Evolutionary conservation across 1,140 invertebrate genomes (phyloP), one percentile per base, ranked within the genome.

Genomic region (Hyphantria cunea): DNA sequence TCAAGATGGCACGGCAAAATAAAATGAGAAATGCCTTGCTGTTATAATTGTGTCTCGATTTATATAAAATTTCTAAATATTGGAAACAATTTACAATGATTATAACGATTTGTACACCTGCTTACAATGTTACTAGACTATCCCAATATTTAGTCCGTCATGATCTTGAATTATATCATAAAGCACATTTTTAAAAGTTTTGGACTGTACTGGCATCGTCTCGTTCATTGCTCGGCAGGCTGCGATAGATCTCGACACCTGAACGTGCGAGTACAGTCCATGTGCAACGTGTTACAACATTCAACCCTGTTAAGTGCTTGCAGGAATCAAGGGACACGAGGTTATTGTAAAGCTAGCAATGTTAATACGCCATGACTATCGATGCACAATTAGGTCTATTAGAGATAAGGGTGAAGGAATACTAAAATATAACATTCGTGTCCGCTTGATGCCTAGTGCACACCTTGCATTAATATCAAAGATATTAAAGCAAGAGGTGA

Each of bases 81-180:
- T 89, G 86, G 86, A 89, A 87, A 82, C 73, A 83, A 78, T 82
- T 82, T 77, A 86, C 72, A 86, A 80, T 84, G 70, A 82, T 74
- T 66, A 79, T 76, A 89, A 89, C 73, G 78, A 88, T 89, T 90
- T 88, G 82, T 89, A 90, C 86, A 90, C 73, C 85, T 81, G 71
- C 72, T 82, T 74, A 78, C 63, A 76, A 80, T 74, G 73, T 84
- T 67, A 74, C 82, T 80, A 85, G 69, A 82, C 74, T 25, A 83
- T 87, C 72, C 84, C 80, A 88, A 90, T 83, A 84, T 82, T 82
- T 79, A 80, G 74, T 71, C 60, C 78, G 55, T 70, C 67, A 72
- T 76, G 72, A 76, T 79, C 74, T 79, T 74, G 41, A 76, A 72
- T 77, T 75, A 74, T 63, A 76, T 70, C 66, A 68, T 70, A 79